Evolutionary conservation across 1,140 invertebrate genomes (phyloP), one percentile per base, ranked within the genome.

Genomic region (Nixonia krombeini): DNA sequence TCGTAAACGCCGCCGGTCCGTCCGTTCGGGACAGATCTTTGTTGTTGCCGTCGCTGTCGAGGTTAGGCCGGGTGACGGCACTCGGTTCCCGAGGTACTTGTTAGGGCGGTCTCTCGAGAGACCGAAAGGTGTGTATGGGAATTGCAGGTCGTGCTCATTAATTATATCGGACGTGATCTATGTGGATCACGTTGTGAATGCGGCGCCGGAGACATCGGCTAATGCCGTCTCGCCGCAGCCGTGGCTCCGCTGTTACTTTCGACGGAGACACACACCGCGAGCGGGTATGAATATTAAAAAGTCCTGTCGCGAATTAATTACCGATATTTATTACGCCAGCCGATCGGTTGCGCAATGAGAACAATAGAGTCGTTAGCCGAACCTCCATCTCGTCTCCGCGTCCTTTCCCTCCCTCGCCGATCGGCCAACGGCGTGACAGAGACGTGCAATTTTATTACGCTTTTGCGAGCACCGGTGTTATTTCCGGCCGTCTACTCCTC

Each of bases 91-190:
- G 53, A 65, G 61, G 65, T 73, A 72, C 72, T 73, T 72, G 72
- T 73, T 73, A 74, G 41, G 73, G 66, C 66, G 49, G 56, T 58
- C 64, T 57, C 62, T 46, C 28, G 50, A 46, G 50, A 46, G 53
- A 50, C 52, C 58, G 52, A 62, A 61, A 77, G 75, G 74, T 74
- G 75, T 77, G 73, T 71, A 79, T 80, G 79, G 79, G 79, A 79
- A 79, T 81, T 63, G 70, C 72, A 40, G 61, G 50, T 79, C 72
- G 74, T 76, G 70, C 65, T 81, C 77, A 73, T 80, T 82, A 80
- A 79, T 82, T 80, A 76, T 78, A 79, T 79, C 72, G 61, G 59
- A 72, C 66, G 70, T 75, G 75, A 80, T 81, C 76, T 80, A 80
- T 80, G 70, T 75, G 76, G 76, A 76, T 72, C 75, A 78, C 55